These are phyloP conservation scores for Branchipolynoe longqiensis DNA, from an alignment of 2,888 invertebrate genomes.

Conservation along the genomic window DNA sequence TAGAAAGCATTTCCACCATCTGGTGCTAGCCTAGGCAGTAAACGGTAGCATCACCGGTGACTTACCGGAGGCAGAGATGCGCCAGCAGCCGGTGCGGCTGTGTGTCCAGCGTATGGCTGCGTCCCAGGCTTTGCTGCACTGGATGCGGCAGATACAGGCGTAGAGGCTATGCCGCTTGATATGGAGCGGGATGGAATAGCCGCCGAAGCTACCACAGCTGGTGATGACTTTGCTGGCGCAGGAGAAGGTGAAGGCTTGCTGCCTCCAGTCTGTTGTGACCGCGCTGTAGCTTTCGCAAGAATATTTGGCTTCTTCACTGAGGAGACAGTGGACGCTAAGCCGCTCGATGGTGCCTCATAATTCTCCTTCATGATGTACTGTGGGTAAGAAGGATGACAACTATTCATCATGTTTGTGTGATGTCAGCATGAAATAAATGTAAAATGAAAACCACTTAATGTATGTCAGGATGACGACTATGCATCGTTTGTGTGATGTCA, in stretches of 20 bases:
- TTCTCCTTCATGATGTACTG: constrained; percentile 88
- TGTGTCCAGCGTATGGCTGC: constrained; percentile 17
- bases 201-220: constrained; percentile 16
- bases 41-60: no score
- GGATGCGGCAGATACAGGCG: constrained; percentile 14
- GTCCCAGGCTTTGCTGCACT: neutral
- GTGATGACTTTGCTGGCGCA: constrained; percentile 51
- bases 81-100: constrained; percentile 43
- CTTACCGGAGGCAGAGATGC: constrained; percentile 71
- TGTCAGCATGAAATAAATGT: neutral
- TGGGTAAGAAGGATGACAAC: neutral
- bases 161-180: neutral
- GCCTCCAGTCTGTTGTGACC: constrained; percentile 54
- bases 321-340: constrained; percentile 8
- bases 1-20: no score
- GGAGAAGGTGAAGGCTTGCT: neutral
- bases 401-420: neutral
- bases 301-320: constrained; percentile 71
- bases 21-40: no score
- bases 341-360: constrained; percentile 73
- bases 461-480: no score
- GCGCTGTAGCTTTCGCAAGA: constrained; percentile 75
- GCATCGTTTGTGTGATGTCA: no score
- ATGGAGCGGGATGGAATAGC: constrained; percentile 67
- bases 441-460: no score